Conservation (phyloP, 2,888 invertebrate genomes). For the Sinhomidia bicolor region DNA sequence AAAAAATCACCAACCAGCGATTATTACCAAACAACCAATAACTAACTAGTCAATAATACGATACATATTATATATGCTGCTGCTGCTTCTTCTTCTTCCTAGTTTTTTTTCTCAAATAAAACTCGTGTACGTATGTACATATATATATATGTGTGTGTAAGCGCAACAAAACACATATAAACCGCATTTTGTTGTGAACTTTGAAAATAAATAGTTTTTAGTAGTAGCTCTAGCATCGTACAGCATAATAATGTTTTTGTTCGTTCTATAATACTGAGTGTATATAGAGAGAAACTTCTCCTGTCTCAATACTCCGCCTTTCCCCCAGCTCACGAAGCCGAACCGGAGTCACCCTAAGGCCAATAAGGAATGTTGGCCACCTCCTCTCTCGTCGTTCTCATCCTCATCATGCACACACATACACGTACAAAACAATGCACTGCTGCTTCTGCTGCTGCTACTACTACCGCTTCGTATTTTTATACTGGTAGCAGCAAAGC, state of each 20-base stretch:
- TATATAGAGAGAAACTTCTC: not conserved
- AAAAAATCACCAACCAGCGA: slow-evolving; percentile 33
- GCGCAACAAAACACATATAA: not conserved
- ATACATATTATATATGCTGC: not conserved
- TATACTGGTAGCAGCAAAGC: not conserved
- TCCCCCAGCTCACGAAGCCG: slow-evolving; percentile 66
- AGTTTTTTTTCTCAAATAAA: not conserved
- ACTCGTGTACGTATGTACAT: not conserved
- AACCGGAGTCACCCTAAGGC: slow-evolving; percentile 72
- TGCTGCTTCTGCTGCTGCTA: not conserved
- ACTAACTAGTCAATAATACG: slow-evolving; percentile 22
- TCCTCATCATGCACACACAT: slow-evolving; percentile 41
- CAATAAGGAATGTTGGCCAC: slow-evolving; percentile 75
- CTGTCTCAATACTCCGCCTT: slow-evolving; percentile 65
- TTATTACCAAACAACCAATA: slow-evolving; percentile 28
- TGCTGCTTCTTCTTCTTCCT: no score
- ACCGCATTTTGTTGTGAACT: no score
- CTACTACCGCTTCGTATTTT: not conserved
- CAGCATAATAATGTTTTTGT: not conserved
- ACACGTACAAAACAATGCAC: not conserved
- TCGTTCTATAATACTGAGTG: no score
- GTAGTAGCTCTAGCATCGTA: no score
- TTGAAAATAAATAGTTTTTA: no score
- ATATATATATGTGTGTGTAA: not conserved
- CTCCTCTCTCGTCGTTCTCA: slow-evolving; percentile 65